Base-by-base conservation (phyloP, 2,888 invertebrate species). In the Epistrophe eligans region DNA sequence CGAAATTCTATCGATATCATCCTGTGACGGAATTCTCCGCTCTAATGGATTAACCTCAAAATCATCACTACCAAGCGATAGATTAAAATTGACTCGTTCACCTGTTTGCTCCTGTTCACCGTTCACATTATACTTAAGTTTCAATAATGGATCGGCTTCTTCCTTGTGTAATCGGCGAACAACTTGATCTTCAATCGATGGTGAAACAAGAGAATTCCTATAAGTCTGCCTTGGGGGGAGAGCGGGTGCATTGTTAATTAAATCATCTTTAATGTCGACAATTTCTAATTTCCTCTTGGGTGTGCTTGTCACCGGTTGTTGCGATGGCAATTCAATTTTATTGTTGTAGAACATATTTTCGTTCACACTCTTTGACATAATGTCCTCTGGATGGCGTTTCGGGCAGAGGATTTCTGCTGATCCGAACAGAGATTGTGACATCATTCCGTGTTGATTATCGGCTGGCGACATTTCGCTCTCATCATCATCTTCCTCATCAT, bases 1-100 rank as follows among this genome's bases (percentile, higher is more conserved):
- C n/a, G 96, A 97, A 91, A 98, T 97, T 89, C 97, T 94, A 91
- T 97, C 97, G 80, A 97, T 96, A 91, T 97, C 97, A 90, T 97
- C 97, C 91, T 97, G 96, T n/a, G 96, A 96, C 0, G 97, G 96
- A 15, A 95, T 94, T 71, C 93, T 91, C 13, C 91, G 90, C 77
- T 93, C 93, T 55, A 93, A 77, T 1, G 93, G 93, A 91, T 93
- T 93, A 32, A 93, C 92, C 84, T 93, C 93, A 67, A 92, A 93
- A 81, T 92, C 91, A 89, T 93, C 93, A 89, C 92, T 92, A 45
- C 91, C 92, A 79, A 93, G 89, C 45, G 93, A 92, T 8, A 93
- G 89, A 90, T 93, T 93, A 79, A 92, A 91, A 79, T 92, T 91
- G 2, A 91, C 90, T 76, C 90, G 90, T 11, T 91, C 92, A 32